Percentiles rank a stretch among this genome's conserved stretches.
Evolutionary conservation across 2,797 vertebrate genomes (phyloP).

Genomic region (Oreonectes daqikongensis): DNA sequence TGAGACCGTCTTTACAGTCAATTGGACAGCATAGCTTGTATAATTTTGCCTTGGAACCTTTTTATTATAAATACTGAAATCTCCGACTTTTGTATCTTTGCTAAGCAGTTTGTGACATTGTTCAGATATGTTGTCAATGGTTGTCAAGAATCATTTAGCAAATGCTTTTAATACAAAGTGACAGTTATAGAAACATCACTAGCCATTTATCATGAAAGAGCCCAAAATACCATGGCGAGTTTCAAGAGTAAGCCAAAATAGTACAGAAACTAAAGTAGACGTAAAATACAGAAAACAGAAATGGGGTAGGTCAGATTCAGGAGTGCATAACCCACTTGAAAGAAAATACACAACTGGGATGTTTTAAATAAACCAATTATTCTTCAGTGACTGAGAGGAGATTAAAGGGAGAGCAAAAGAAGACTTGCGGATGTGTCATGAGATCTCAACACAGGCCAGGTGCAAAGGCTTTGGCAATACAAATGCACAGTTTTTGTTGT

Average conservation of each 20-base stretch:
- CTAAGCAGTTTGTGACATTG: background rate
- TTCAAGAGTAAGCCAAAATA: background rate
- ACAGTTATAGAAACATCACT: background rate
- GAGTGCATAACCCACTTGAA: background rate
- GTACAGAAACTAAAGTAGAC: too few relatives aligned
- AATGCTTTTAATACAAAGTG: background rate
- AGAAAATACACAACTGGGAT: background rate
- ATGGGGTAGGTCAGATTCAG: background rate
- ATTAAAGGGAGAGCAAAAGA: background rate
- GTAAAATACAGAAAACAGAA: background rate
- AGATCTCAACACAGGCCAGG: too few relatives aligned
- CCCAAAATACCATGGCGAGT: background rate
- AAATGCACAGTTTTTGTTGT: background rate
- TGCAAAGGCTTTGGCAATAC: too few relatives aligned
- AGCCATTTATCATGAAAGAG: background rate
- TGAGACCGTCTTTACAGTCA: too few relatives aligned
- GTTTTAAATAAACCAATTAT: background rate
- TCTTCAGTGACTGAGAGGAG: background rate
- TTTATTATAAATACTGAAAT: background rate
- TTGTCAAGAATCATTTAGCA: background rate
- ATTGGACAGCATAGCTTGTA: background rate
- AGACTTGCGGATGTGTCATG: too few relatives aligned
- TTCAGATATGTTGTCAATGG: background rate
- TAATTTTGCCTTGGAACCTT: background rate
- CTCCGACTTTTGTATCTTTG: background rate